phyloP scores from a whole-genome alignment of 2,888 invertebrate species.

The Synergus itoensis region DNA sequence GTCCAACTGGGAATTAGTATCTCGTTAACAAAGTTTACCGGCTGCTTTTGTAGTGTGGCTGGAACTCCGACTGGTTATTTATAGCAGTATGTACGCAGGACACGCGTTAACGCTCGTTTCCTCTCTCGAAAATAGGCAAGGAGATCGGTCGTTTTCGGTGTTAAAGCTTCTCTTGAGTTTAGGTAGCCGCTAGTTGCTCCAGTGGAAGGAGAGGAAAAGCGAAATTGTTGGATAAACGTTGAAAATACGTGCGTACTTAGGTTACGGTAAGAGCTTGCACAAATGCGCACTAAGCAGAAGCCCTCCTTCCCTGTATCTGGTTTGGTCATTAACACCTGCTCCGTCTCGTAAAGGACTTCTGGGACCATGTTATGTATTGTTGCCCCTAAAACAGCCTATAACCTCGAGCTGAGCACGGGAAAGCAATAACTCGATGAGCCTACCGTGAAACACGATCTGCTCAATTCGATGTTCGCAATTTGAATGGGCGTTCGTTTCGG shows the following conservation, averaged over 20 bases:
- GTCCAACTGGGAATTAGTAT: constrained; percentile 59
- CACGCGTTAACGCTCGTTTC: constrained; percentile 51
- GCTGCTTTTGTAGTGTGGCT: constrained; percentile 53
- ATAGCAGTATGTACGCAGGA: constrained; percentile 55
- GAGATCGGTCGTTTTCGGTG: constrained; percentile 45
- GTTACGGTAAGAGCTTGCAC: constrained; percentile 41
- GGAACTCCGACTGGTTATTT: constrained; percentile 53
- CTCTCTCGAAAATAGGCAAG: constrained; percentile 22
- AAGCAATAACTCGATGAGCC: constrained; percentile 36
- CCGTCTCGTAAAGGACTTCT: constrained; percentile 51
- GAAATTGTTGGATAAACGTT: constrained; percentile 51
- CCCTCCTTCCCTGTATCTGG: constrained; percentile 28
- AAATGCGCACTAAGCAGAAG: constrained; percentile 27
- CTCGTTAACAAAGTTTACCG: constrained; percentile 59
- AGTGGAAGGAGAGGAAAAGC: constrained; percentile 6
- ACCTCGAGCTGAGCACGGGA: constrained; percentile 19
- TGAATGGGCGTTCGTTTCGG: constrained; percentile 4
- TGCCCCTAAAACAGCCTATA: constrained; percentile 38
- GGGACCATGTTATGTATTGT: constrained; percentile 44
- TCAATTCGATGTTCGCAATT: constrained; percentile 24
- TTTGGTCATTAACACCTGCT: constrained; percentile 55
- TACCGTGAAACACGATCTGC: constrained; percentile 37
- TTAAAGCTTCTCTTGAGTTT: constrained; percentile 9
- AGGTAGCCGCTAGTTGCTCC: not conserved
- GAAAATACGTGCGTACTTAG: constrained; percentile 48